Conservation (phyloP, 2,113 vertebrate genomes). For the Istiophorus platypterus region DNA sequence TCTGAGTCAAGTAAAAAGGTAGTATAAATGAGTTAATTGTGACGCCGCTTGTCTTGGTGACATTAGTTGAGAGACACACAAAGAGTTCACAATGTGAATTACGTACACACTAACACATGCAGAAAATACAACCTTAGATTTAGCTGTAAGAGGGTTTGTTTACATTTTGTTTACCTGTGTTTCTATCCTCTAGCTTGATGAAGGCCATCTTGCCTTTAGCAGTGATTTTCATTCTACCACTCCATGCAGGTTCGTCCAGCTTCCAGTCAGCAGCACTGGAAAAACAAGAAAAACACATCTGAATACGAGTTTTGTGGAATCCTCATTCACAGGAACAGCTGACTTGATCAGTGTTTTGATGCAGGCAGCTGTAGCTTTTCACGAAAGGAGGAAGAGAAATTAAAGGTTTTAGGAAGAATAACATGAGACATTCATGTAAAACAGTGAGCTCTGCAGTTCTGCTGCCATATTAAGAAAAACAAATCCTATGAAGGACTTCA, state of each 20-base stretch:
- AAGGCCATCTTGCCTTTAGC: slow-evolving; percentile 89
- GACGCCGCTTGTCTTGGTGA: neutral
- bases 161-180: slow-evolving; percentile 84
- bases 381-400: slow-evolving; percentile 62
- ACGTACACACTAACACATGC: neutral
- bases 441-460: neutral
- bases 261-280: slow-evolving; percentile 96
- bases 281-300: slow-evolving; percentile 27
- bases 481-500: neutral
- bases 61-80: neutral
- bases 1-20: neutral
- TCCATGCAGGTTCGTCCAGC: slow-evolving; percentile 95
- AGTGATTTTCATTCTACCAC: slow-evolving; percentile 92
- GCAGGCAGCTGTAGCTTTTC: neutral
- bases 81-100: too few relatives aligned
- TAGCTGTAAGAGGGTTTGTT: neutral
- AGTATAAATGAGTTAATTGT: neutral
- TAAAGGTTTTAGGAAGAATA: slow-evolving; percentile 5
- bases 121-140: neutral
- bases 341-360: neutral
- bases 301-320: slow-evolving; percentile 2
- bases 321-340: neutral
- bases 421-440: neutral
- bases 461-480: neutral
- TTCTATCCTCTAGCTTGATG: slow-evolving; percentile 95